Percentiles rank a stretch among this genome's conserved stretches.
Evolutionary conservation across 1,140 invertebrate species (phyloP).

Genomic region (Cepaea nemoralis): DNA sequence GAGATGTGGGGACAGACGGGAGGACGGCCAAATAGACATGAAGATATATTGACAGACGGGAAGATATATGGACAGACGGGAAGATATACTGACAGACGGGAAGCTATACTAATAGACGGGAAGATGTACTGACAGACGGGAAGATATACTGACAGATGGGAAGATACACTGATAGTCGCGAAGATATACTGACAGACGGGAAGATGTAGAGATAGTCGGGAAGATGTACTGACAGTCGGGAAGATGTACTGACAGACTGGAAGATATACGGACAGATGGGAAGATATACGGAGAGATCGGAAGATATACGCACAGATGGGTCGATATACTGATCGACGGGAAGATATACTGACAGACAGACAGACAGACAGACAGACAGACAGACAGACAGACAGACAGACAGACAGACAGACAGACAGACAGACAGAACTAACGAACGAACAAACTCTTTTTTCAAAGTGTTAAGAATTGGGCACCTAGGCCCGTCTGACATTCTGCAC

Average conservation of each 20-base stretch:
- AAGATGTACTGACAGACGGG: background rate
- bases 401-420: background rate
- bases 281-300: constrained; percentile 6
- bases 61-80: constrained; percentile 19
- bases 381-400: background rate
- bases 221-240: too few relatives aligned
- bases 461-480: too few relatives aligned
- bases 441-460: too few relatives aligned
- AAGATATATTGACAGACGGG: constrained; percentile 19
- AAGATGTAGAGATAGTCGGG: background rate
- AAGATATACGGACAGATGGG: too few relatives aligned
- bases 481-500: too few relatives aligned
- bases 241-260: too few relatives aligned
- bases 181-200: background rate
- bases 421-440: too few relatives aligned
- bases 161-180: too few relatives aligned
- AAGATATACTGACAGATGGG: background rate
- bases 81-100: constrained; percentile 5
- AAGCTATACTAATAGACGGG: too few relatives aligned
- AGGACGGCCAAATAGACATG: background rate
- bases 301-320: constrained; percentile 17
- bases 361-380: constrained; percentile 2
- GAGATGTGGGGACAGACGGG: too few relatives aligned
- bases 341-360: constrained; percentile 5
- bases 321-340: constrained; percentile 16